Evolutionary conservation across 92 coral and sea anemone species (phyloP).

Genomic region (Umimayanthus kanabou): DNA sequence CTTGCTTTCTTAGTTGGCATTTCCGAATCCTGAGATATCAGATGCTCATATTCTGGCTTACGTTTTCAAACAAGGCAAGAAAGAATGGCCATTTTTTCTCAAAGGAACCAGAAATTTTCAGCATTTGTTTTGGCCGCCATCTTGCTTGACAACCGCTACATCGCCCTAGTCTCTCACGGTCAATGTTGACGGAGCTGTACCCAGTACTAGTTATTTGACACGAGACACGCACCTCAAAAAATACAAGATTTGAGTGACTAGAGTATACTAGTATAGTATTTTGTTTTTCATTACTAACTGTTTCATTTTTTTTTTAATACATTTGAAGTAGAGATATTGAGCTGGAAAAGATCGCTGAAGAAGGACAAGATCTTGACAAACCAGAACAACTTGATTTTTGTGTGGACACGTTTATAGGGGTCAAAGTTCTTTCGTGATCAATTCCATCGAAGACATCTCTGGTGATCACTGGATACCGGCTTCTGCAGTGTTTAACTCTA

Average conservation of each 20-base stretch:
- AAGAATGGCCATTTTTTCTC: not conserved
- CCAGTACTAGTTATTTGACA: not conserved
- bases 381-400: not conserved
- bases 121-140: constrained; percentile 88
- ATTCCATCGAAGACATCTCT: not conserved
- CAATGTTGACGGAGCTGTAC: constrained; percentile 24
- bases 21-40: not conserved
- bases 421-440: constrained; percentile 34
- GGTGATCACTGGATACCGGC: not conserved
- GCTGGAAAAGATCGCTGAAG: not conserved
- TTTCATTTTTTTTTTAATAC: not conserved
- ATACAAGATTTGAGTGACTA: not conserved
- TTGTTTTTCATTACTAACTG: not conserved
- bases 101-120: not conserved
- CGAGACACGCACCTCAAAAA: not conserved
- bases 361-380: not conserved
- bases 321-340: not conserved
- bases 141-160: constrained; percentile 51
- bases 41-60: not conserved
- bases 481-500: not conserved
- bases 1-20: constrained; percentile 71
- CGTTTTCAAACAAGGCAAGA: not conserved
- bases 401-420: constrained; percentile 5
- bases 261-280: not conserved
- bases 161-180: constrained; percentile 26